Percentiles rank a stretch among this genome's conserved stretches.
phyloP scores from a whole-genome alignment of 2,888 invertebrate species.

The Plagiodera versicolora region DNA sequence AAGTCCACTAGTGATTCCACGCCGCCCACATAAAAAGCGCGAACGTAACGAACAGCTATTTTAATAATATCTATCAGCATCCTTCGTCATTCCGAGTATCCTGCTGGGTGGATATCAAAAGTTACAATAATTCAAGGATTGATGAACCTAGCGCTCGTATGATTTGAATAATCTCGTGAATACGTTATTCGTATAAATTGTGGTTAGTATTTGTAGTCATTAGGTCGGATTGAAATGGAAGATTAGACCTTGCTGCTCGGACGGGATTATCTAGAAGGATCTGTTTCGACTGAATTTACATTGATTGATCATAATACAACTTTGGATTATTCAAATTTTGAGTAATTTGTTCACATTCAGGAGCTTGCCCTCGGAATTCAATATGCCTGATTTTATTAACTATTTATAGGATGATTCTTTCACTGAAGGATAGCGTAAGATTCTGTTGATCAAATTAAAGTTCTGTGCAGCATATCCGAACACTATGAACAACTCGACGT shows the following conservation, averaged over 20 bases:
- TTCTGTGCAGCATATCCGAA: too few relatives aligned
- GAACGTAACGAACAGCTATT: slow-evolving; percentile 17
- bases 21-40: background rate
- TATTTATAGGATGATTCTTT: too few relatives aligned
- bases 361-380: too few relatives aligned
- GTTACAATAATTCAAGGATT: slow-evolving; percentile 1
- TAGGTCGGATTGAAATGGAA: background rate
- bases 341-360: too few relatives aligned
- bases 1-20: background rate
- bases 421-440: too few relatives aligned
- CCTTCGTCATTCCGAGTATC: slow-evolving; percentile 17
- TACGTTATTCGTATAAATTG: background rate
- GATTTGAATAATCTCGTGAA: background rate
- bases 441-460: too few relatives aligned
- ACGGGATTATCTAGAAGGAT: background rate
- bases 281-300: too few relatives aligned
- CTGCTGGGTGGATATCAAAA: slow-evolving; percentile 16
- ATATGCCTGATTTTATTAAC: too few relatives aligned
- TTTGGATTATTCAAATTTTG: too few relatives aligned
- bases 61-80: slow-evolving; percentile 24
- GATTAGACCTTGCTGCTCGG: background rate
- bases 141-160: background rate
- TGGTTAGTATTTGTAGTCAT: background rate
- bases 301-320: too few relatives aligned
- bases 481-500: too few relatives aligned